A percentile compares a stretch with the other conserved stretches of the same genome.
Conservation (phyloP, 2,113 vertebrate species). For the Zapus hudsonius region DNA sequence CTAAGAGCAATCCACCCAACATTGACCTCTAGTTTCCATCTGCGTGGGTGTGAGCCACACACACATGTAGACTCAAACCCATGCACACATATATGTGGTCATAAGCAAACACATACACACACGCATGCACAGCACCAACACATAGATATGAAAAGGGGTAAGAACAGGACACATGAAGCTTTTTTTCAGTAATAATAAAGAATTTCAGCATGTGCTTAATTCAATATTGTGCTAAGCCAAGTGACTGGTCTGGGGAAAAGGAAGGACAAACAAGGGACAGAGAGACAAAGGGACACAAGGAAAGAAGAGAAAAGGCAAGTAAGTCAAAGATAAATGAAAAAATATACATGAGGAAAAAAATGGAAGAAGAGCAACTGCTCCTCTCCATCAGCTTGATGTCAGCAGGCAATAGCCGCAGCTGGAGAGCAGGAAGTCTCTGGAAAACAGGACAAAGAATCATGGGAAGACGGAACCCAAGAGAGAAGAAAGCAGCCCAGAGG, state of each 20-base stretch:
- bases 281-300: background rate
- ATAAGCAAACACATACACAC: no score
- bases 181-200: background rate
- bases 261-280: background rate
- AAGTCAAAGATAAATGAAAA: background rate
- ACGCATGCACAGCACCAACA: no score
- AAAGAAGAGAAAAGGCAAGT: background rate
- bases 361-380: background rate
- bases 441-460: background rate
- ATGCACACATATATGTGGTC: no score
- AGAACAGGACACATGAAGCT: background rate
- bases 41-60: no score
- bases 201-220: background rate
- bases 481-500: background rate
- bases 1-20: no score
- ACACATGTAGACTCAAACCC: no score
- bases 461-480: background rate
- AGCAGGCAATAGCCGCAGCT: background rate
- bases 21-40: no score
- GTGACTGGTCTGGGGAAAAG: no score
- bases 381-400: background rate
- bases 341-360: background rate
- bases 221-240: background rate
- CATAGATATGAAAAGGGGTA: no score
- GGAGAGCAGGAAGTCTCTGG: background rate